These are phyloP conservation scores for Limnephilus auricula DNA, from an alignment of 2,888 invertebrate genomes.

Conservation along the genomic window DNA sequence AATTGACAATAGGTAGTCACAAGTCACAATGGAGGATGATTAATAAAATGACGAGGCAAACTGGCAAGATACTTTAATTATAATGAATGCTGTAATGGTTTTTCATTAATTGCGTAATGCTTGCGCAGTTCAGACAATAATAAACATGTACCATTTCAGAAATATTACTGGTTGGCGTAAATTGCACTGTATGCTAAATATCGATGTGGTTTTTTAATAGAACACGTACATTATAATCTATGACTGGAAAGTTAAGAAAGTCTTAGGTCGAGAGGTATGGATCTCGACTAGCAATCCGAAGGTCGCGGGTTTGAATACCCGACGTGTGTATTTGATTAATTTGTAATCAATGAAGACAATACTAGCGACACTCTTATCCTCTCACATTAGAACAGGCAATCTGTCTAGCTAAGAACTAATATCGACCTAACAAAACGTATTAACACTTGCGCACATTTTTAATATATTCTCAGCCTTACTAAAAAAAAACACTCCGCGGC, in stretches of 20 bases:
- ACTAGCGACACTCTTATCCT: too few species aligned
- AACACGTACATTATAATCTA: background rate
- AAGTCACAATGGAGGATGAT: background rate
- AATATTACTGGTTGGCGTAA: background rate
- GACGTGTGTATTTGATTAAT: too few species aligned
- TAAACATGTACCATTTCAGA: background rate
- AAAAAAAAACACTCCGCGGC: too few species aligned
- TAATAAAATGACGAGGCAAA: background rate
- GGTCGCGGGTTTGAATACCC: too few species aligned
- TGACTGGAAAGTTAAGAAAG: background rate
- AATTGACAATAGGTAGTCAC: background rate
- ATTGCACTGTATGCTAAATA: background rate
- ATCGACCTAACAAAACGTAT: too few species aligned
- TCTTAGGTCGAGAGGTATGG: too few species aligned
- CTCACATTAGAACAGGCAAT: too few species aligned
- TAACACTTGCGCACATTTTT: too few species aligned
- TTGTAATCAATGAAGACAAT: too few species aligned
- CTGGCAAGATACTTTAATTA: background rate
- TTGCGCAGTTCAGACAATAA: background rate
- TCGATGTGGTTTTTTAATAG: background rate
- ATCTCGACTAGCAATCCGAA: too few species aligned
- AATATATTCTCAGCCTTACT: too few species aligned
- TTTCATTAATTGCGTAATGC: background rate
- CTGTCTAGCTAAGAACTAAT: too few species aligned
- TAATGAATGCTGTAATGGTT: background rate